Evolutionary conservation across 1,140 invertebrate genomes (phyloP).

Genomic region (Calliphora vicina): DNA sequence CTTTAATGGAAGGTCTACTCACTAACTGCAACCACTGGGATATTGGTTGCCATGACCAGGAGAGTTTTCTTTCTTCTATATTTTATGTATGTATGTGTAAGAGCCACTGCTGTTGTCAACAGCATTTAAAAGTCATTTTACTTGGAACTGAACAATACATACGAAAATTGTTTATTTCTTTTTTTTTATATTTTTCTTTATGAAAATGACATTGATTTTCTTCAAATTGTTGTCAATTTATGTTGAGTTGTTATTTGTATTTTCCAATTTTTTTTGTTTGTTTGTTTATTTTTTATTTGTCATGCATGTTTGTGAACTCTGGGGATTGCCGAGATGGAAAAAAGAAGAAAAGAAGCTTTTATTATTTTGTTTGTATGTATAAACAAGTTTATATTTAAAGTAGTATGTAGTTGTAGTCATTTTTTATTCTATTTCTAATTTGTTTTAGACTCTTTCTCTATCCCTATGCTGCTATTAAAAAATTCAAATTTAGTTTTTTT

Average conservation of each 20-base stretch:
- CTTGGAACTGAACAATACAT: neutral
- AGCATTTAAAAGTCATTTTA: conserved; percentile 5
- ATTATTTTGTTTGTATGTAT: neutral
- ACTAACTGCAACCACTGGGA: too few species aligned
- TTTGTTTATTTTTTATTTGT: neutral
- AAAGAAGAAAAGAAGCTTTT: neutral
- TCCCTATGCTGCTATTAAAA: neutral
- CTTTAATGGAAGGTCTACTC: too few species aligned
- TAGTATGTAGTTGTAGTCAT: neutral
- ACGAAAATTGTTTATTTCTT: conserved; percentile 6
- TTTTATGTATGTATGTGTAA: neutral
- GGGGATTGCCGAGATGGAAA: neutral
- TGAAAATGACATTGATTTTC: conserved; percentile 19
- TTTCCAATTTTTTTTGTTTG: neutral
- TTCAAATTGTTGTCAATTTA: conserved; percentile 30
- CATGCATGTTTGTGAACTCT: neutral
- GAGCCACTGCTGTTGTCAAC: conserved; percentile 7
- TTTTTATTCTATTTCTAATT: neutral
- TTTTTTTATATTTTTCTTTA: neutral
- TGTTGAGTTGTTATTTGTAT: neutral
- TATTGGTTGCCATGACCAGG: neutral
- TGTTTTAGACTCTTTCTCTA: neutral
- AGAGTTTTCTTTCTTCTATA: neutral
- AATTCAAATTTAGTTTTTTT: neutral
- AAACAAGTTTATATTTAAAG: neutral